Evolutionary conservation across 2,888 invertebrate genomes (phyloP), one percentile per base, ranked within the genome.

Genomic region (Nemapogon koenigi): DNA sequence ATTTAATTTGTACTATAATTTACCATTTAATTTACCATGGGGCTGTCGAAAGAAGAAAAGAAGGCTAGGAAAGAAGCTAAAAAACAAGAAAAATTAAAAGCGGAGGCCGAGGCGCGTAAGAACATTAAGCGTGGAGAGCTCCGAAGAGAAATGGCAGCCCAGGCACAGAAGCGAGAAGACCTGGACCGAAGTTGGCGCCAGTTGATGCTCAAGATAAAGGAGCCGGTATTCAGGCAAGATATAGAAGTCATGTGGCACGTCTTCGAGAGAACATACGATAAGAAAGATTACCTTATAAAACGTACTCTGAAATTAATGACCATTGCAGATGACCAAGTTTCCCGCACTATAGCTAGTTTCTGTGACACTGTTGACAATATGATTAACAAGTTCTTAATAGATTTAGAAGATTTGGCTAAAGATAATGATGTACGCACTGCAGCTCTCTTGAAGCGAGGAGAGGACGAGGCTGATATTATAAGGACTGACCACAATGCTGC

Each of bases 261-360:
- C 2, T 76, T 87, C 46, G 83, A 86, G 50, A 64, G 83, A 45
- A 62, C 70, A 0, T 57, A 82, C 11, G 79, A 81, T 38, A 78
- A 81, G 44, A 88, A 88, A 62, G 83, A 87, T 47, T 59, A 78
- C 25, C 55, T 83, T 2, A 85, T 88, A 37, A 53, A 60, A 3
- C 72, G 75, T 44, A 70, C 84, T 10, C 65, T 84, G 51, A 65
- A 71, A 37, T 81, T 87, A 45, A 69, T 85, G 45, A 71, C 85
- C 36, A 59, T 81, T 41, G 83, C 87, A 2, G 86, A 88, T 55
- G 70, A 81, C 16, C 86, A 88, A 51, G 86, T 86, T 48, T 73
- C 81, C 41, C 76, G 83, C 43, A 83, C 85, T 36, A 81, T 87
- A 45, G 75, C 85, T 36, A 80, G 82, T 27, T 88, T 88, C 56